Percentiles rank a stretch among this genome's conserved stretches.
Conservation (phyloP, 2,888 invertebrate genomes). For the Tricholauxania praeusta region DNA sequence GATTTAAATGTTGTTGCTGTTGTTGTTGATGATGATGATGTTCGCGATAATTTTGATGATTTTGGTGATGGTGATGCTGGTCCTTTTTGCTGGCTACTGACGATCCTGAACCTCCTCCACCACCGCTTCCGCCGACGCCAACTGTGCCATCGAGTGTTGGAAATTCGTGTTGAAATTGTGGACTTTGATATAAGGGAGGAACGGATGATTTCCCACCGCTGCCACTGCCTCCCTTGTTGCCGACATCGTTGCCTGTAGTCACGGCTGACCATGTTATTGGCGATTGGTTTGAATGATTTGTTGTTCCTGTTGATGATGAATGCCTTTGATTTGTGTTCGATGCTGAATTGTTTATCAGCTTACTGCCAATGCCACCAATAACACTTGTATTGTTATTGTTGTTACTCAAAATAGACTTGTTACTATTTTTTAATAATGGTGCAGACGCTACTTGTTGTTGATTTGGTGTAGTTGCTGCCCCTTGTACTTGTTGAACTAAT, state of each 20-base stretch:
- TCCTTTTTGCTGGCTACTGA: slow-evolving; percentile 65
- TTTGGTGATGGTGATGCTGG: slow-evolving; percentile 48
- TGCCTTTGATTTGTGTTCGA: slow-evolving; percentile 41
- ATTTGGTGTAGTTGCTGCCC: slow-evolving; percentile 51
- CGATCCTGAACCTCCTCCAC: slow-evolving; percentile 45
- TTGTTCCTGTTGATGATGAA: slow-evolving; percentile 50
- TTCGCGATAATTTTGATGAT: slow-evolving; percentile 46
- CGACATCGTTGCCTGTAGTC: slow-evolving; percentile 70
- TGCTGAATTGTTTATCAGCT: slow-evolving; percentile 52
- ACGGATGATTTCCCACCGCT: slow-evolving; percentile 60
- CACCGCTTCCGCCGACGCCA: slow-evolving; percentile 60
- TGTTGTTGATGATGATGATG: slow-evolving; percentile 49
- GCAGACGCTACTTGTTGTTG: slow-evolving; percentile 41
- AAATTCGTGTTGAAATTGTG: slow-evolving; percentile 96
- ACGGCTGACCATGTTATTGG: slow-evolving; percentile 74
- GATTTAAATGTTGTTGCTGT: slow-evolving; percentile 43
- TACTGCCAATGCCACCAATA: slow-evolving; percentile 51
- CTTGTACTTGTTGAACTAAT: slow-evolving; percentile 49
- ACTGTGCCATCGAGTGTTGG: slow-evolving; percentile 81
- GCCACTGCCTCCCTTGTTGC: slow-evolving; percentile 52
- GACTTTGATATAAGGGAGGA: slow-evolving; percentile 81
- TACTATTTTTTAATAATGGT: slow-evolving; percentile 44
- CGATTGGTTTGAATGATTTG: slow-evolving; percentile 65
- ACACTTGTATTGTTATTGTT: slow-evolving; percentile 51
- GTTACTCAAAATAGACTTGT: slow-evolving; percentile 44